Base-by-base conservation (phyloP, 2,113 vertebrate species). In the Steatornis caripensis region DNA sequence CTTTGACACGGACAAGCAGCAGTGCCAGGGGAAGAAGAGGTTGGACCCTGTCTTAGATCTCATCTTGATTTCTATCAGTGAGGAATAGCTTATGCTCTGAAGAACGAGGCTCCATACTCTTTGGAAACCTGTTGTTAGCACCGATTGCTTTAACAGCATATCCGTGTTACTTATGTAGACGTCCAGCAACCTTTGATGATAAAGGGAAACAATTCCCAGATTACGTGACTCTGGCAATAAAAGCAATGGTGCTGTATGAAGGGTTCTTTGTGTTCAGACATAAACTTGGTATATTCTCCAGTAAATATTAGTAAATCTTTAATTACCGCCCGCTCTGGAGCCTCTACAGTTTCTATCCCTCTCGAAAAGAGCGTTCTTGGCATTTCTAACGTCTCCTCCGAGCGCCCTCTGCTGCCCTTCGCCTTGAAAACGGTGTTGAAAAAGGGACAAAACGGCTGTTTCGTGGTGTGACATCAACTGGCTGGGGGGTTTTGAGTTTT, bases 251-350 rank as follows among this genome's bases (percentile, higher is more conserved):
- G 66, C 55, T 54, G 22, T 5, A 45, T 32, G 76, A 91, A 84
- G 85, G 72, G 81, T 48, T 80, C 85, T 93, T 93, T 91, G 91
- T 76, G 72, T 21, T 39, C 88, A 30, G 27, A 58, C 43, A 27
- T 41, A 43, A 84, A 77, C 62, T 84, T 22, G 3, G 10, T 48
- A 9, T 86, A 49, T 65, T 58, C 62, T 55, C 51, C 88, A 48
- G 81, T 36, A 95, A 80, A 57, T 71, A 66, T 66, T n/a, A 37
- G 91, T 87, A 70, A 80, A 79, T 76, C 91, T 93, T 93, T 95
- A 86, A 93, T 95, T 70, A 54, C 55, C 54, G 82, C 51, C 34
- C 2, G 2, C 79, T 85, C 64, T 78, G 1, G 1, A 18, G 55
- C 13, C n/a, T 66, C 53, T 43, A 17, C 11, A 11, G 54, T 26